phyloP scores from a whole-genome alignment of 2,888 invertebrate species.

The Eucera pruinosa region DNA sequence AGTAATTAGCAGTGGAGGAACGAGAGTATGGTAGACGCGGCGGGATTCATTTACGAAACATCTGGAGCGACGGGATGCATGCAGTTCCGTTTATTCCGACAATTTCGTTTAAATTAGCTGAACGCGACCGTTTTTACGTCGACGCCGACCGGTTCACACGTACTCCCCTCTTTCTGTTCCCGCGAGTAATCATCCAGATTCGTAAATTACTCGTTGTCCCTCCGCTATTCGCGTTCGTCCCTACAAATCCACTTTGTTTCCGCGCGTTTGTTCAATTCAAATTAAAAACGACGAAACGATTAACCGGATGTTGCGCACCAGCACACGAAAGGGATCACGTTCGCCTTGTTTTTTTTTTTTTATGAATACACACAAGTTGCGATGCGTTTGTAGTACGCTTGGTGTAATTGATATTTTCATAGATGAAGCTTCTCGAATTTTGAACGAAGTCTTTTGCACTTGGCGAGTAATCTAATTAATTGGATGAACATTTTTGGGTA shows the following conservation, averaged over 20 bases:
- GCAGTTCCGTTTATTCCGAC: constrained; percentile 83
- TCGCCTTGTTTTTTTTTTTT: background rate
- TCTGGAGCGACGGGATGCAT: constrained; percentile 82
- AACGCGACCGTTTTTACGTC: constrained; percentile 78
- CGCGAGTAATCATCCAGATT: constrained; percentile 74
- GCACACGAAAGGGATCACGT: background rate
- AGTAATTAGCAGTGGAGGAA: constrained; percentile 71
- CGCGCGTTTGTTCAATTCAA: constrained; percentile 55
- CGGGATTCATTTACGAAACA: constrained; percentile 81
- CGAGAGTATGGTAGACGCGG: constrained; percentile 59
- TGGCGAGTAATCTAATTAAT: too few relatives aligned
- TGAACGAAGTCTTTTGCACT: too few relatives aligned
- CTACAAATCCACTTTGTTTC: constrained; percentile 66
- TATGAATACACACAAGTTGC: too few relatives aligned
- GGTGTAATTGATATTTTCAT: too few relatives aligned
- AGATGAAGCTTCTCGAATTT: too few relatives aligned
- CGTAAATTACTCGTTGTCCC: constrained; percentile 69
- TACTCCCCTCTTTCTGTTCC: constrained; percentile 71
- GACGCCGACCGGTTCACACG: constrained; percentile 79
- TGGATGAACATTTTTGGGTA: too few relatives aligned
- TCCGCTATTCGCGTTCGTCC: constrained; percentile 26
- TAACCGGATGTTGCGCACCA: constrained; percentile 10
- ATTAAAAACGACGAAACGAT: constrained; percentile 62
- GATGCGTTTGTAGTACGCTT: too few relatives aligned
- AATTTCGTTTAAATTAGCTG: constrained; percentile 81